These are phyloP conservation scores for Agapetus fuscipes DNA, from an alignment of 2,888 invertebrate species.

Conservation along the genomic window DNA sequence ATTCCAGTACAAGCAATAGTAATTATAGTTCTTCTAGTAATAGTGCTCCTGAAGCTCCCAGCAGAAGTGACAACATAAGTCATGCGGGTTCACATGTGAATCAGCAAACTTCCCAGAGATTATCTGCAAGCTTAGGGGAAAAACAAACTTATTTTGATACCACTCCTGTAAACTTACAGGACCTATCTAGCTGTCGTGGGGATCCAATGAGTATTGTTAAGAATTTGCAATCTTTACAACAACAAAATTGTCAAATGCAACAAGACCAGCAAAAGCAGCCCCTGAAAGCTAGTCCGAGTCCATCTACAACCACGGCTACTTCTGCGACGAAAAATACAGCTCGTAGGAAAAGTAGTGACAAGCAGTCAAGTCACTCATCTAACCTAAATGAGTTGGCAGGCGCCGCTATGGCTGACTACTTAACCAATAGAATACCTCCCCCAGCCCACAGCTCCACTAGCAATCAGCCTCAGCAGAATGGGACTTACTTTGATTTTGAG, in stretches of 20 bases:
- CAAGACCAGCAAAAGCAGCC: constrained; percentile 37
- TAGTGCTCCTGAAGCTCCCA: constrained; percentile 18
- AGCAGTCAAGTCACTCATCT: constrained; percentile 34
- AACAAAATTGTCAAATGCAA: constrained; percentile 47
- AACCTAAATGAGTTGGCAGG: constrained; percentile 46
- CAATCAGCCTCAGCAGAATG: constrained; percentile 49
- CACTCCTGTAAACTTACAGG: constrained; percentile 50
- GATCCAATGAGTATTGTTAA: constrained; percentile 71
- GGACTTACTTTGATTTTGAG: constrained; percentile 70
- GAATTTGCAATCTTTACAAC: constrained; percentile 54
- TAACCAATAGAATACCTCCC: constrained; percentile 56
- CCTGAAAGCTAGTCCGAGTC: constrained; percentile 33
- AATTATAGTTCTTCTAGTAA: constrained; percentile 28
- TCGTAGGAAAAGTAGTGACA: constrained; percentile 52
- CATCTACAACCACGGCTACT: constrained; percentile 26
- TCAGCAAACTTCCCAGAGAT: constrained; percentile 30
- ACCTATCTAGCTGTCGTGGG: constrained; percentile 62
- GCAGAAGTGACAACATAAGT: constrained; percentile 38
- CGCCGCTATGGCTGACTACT: constrained; percentile 44
- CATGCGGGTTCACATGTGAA: constrained; percentile 30
- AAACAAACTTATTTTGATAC: constrained; percentile 60
- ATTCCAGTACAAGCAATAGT: constrained; percentile 35
- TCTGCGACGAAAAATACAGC: constrained; percentile 28
- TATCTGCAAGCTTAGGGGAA: constrained; percentile 34
- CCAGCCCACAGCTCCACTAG: constrained; percentile 60